Percentiles rank a stretch among this genome's conserved stretches.
Evolutionary conservation across 2,888 invertebrate species (phyloP).

Genomic region (Tanytarsus gracilentus): DNA sequence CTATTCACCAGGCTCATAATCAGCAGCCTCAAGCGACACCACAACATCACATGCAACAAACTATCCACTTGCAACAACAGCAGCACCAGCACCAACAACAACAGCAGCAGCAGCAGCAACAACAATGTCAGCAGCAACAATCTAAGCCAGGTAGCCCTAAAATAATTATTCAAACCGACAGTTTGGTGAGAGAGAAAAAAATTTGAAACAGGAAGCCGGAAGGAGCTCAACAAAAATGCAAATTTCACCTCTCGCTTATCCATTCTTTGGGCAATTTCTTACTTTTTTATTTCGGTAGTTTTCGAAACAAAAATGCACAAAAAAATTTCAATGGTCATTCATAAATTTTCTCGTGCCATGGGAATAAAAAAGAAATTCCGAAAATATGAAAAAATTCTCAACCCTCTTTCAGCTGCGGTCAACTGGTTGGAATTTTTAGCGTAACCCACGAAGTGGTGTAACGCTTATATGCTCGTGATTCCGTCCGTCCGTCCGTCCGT

Average conservation of each 20-base stretch:
- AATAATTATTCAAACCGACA: neutral
- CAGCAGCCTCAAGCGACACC: slow-evolving; percentile 32
- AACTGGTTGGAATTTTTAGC: too few species aligned
- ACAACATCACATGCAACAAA: slow-evolving; percentile 31
- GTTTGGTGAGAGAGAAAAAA: neutral
- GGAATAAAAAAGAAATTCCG: neutral
- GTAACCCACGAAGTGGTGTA: too few species aligned
- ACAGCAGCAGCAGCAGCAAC: slow-evolving; percentile 31
- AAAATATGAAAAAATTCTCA: neutral
- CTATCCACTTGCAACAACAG: slow-evolving; percentile 35
- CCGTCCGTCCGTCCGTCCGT: too few species aligned
- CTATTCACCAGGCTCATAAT: slow-evolving; percentile 43
- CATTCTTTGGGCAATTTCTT: neutral
- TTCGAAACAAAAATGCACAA: neutral
- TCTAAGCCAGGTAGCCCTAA: slow-evolving; percentile 23
- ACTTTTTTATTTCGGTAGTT: too few species aligned
- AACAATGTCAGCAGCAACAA: slow-evolving; percentile 13
- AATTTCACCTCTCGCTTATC: slow-evolving; percentile 4
- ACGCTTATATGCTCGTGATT: too few species aligned
- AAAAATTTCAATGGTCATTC: too few species aligned
- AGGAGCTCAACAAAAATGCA: slow-evolving; percentile 21
- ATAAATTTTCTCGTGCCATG: too few species aligned
- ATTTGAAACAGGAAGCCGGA: slow-evolving; percentile 1
- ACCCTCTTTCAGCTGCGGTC: too few species aligned
- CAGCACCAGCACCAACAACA: slow-evolving; percentile 35